phyloP scores from a whole-genome alignment of 2,888 invertebrate genomes.

The Epistrophe eligans region DNA sequence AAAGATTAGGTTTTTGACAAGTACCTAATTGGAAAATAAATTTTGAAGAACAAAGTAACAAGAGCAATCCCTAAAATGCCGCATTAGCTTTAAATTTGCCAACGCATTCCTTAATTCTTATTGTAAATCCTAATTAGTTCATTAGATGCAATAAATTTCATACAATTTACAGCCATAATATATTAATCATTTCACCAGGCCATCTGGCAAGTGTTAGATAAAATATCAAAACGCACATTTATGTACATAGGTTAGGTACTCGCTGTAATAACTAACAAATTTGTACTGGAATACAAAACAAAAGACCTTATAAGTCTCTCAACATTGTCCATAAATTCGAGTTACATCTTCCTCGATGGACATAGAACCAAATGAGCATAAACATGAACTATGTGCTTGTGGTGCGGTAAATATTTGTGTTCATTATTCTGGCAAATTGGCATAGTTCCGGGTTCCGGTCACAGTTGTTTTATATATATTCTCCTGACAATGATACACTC shows the following conservation, averaged over 20 bases:
- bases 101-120: background rate
- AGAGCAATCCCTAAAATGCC: too few species aligned
- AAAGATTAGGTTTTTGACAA: too few species aligned
- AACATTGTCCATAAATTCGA: constrained; percentile 30
- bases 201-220: constrained; percentile 21
- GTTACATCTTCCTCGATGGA: constrained; percentile 55
- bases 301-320: constrained; percentile 4
- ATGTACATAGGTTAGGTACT: background rate
- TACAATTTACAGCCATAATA: background rate
- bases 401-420: constrained; percentile 63
- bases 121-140: background rate
- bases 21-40: too few species aligned
- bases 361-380: constrained; percentile 56
- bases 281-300: background rate
- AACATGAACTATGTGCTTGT: constrained; percentile 63
- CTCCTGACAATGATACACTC: constrained; percentile 1
- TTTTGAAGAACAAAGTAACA: too few species aligned
- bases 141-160: background rate
- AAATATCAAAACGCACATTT: constrained; percentile 2
- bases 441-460: constrained; percentile 50
- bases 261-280: background rate
- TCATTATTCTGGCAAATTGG: constrained; percentile 60
- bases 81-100: too few species aligned
- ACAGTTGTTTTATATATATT: background rate
- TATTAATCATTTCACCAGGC: background rate